These are phyloP conservation scores for Archilochus colubris DNA, from an alignment of 2,113 vertebrate genomes.

Conservation along the genomic window DNA sequence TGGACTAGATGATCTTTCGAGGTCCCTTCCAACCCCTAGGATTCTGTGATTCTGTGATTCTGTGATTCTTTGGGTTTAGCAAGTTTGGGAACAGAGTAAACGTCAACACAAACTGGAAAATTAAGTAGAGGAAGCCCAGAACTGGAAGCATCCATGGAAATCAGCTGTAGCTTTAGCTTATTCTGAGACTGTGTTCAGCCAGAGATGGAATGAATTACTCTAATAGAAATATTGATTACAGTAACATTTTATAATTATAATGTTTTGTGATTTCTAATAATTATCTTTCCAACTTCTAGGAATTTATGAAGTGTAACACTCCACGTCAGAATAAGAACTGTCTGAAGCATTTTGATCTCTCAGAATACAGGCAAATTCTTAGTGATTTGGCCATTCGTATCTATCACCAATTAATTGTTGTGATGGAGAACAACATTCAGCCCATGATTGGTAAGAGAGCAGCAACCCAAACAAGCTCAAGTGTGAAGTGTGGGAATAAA, in stretches of 20 bases:
- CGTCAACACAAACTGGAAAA: neutral
- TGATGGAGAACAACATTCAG: conserved; percentile 88
- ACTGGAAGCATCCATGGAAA: neutral
- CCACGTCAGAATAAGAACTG: conserved; percentile 91
- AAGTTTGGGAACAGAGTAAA: neutral
- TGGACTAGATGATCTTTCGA: too few relatives aligned
- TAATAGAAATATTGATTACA: neutral
- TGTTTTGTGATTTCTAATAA: neutral
- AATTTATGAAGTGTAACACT: conserved; percentile 88
- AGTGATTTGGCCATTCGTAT: conserved; percentile 94
- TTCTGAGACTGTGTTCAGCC: neutral
- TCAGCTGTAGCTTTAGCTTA: neutral
- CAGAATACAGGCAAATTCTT: conserved; percentile 93
- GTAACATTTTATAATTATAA: neutral
- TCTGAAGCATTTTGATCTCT: conserved; percentile 93
- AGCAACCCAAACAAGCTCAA: neutral
- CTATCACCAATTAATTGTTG: conserved; percentile 87
- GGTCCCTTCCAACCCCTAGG: too few relatives aligned
- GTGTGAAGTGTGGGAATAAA: neutral
- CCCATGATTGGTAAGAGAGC: conserved; percentile 88
- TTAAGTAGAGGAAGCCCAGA: neutral
- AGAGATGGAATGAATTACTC: neutral
- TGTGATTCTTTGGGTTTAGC: neutral
- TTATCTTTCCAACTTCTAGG: conserved; percentile 74
- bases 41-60: too few relatives aligned